Evolutionary conservation across 2,888 invertebrate genomes (phyloP), one percentile per base, ranked within the genome.

Genomic region (Ophion slaviceki): DNA sequence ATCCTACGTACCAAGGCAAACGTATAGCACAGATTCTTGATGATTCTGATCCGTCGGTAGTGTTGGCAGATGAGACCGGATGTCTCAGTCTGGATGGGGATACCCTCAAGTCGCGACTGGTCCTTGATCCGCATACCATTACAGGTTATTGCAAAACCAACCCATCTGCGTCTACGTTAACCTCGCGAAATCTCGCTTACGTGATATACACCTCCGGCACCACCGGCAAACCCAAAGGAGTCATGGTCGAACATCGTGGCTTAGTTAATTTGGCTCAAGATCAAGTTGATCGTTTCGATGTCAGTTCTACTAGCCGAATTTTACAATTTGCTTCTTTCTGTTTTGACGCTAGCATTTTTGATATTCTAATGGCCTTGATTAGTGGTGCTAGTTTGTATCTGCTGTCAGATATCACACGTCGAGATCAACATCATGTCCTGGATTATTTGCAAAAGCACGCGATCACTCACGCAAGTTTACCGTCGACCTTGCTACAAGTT

Each of bases 221-320:
- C 11, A 75, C 74, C 1, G 74, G 74, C 17, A 62, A n/a, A 3
- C 74, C 74, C 1, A 75, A 75, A 75, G 74, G 74, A 24, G 74
- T 62, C 5, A 75, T 75, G 74, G n/a, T 75, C 24, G 74, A 75
- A 75, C 74, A 75, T 45, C 24, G 74, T 2, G 40, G 74, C 17
- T 24, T 75, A 28, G 61, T 75, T 2, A 75, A 75, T 75, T 75
- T 75, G 62, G 61, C 62, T 11, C 40, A 62, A 75, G 74, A 75
- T 75, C 14, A 62, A 45, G n/a, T 24, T 7, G 45, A 4, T 64
- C 75, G 75, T 64, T 75, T 64, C 10, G 45, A 62, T 20, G 17
- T 28, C 62, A 11, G 4, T 10, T 1, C 61, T 28, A 28, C 62
- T 47, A 75, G 75, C 14, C 62, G 75, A 47, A 64, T 75, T 17